Conservation (phyloP, 2,888 invertebrate genomes). For the Sinopyrophorus schimmeli region DNA sequence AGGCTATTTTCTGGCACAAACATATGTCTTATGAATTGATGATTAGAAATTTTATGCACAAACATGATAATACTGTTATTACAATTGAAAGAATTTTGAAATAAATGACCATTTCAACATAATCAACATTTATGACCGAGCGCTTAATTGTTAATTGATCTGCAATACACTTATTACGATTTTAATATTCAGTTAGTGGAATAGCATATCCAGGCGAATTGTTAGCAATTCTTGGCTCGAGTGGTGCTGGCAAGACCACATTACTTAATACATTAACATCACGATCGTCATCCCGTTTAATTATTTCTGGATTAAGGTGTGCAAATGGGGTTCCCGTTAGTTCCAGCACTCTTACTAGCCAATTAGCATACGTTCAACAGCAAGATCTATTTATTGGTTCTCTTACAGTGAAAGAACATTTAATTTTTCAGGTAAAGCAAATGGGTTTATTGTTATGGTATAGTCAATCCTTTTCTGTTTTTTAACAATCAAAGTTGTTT, state of each 20-base stretch:
- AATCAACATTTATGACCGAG: too few relatives aligned
- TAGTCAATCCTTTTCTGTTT: slow-evolving; percentile 34
- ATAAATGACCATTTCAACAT: too few relatives aligned
- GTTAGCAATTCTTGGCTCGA: slow-evolving; percentile 85
- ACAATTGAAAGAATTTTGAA: too few relatives aligned
- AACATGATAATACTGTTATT: too few relatives aligned
- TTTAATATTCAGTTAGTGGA: slow-evolving; percentile 67
- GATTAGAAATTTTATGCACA: too few relatives aligned
- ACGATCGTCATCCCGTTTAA: slow-evolving; percentile 71
- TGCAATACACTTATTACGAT: too few relatives aligned
- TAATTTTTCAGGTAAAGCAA: slow-evolving; percentile 74
- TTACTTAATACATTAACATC: slow-evolving; percentile 87
- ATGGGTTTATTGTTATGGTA: background rate
- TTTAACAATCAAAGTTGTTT: too few relatives aligned
- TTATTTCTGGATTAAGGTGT: slow-evolving; percentile 62
- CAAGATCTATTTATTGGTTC: slow-evolving; percentile 92
- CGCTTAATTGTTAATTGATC: too few relatives aligned
- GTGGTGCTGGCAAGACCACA: slow-evolving; percentile 94
- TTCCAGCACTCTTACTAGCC: slow-evolving; percentile 70
- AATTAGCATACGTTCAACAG: slow-evolving; percentile 92
- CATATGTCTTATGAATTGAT: too few relatives aligned
- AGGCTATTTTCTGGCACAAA: too few relatives aligned
- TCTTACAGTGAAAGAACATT: slow-evolving; percentile 85
- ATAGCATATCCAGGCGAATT: slow-evolving; percentile 84
- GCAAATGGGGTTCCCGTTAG: slow-evolving; percentile 79